Evolutionary conservation across 2,888 invertebrate genomes (phyloP).

Genomic region (Hirtodrosophila cameraria): DNA sequence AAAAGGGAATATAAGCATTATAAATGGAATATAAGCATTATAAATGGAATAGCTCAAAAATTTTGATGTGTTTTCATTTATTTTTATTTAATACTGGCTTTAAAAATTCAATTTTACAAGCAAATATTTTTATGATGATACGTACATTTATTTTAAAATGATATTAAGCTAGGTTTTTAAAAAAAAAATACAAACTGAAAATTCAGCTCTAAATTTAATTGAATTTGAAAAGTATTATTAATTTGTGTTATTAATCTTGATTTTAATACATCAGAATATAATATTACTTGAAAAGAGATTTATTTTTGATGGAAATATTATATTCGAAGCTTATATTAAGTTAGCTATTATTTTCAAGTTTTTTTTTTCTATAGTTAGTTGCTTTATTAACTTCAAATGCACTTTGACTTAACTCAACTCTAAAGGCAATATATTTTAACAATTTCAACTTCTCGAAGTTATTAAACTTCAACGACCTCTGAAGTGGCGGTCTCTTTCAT

Average conservation of each 20-base stretch:
- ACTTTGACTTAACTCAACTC: not conserved
- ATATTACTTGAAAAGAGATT: too few species aligned
- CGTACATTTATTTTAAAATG: not conserved
- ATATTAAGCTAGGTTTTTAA: not conserved
- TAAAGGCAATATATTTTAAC: slow-evolving; percentile 19
- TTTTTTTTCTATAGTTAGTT: too few species aligned
- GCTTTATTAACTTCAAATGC: too few species aligned
- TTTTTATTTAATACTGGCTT: slow-evolving; percentile 1
- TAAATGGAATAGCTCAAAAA: not conserved
- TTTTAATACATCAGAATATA: too few species aligned
- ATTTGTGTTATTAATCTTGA: too few species aligned
- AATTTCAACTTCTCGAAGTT: slow-evolving; percentile 9
- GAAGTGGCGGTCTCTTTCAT: slow-evolving; percentile 2
- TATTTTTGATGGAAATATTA: too few species aligned
- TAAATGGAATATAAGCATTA: too few species aligned
- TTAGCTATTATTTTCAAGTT: too few species aligned
- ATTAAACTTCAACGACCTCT: slow-evolving; percentile 35
- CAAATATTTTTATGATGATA: not conserved
- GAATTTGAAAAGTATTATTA: too few species aligned
- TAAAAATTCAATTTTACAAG: slow-evolving; percentile 7
- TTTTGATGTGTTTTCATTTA: not conserved
- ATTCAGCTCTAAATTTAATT: too few species aligned
- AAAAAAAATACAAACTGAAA: not conserved
- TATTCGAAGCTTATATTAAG: too few species aligned
- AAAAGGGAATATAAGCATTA: not conserved